These are phyloP conservation scores for Stramonita haemastoma DNA, from an alignment of 2,888 invertebrate species.

Conservation along the genomic window DNA sequence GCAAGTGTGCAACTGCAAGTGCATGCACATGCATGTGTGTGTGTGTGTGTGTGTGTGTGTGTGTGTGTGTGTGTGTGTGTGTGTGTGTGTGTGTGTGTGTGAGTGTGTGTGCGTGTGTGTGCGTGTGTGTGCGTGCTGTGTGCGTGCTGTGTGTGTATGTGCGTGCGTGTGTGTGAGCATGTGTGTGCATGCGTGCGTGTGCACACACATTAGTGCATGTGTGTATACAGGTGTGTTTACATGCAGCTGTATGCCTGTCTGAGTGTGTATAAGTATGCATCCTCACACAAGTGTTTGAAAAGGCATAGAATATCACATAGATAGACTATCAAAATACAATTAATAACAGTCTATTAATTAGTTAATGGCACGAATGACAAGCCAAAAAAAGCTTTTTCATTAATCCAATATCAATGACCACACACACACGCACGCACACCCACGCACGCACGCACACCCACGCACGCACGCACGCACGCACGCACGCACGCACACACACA, in stretches of 20 bases:
- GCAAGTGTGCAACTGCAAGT: no score
- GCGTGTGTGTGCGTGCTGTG: not conserved
- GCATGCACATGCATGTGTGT: not conserved
- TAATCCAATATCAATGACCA: no score
- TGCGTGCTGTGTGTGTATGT: not conserved
- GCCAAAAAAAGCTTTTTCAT: no score
- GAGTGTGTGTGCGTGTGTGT: not conserved
- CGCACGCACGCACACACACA: no score
- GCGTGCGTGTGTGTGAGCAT: not conserved
- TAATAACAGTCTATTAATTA: not conserved
- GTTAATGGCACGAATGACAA: no score
- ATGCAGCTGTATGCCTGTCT: not conserved
- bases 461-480: no score
- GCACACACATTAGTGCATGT: not conserved
- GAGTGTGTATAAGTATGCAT: not conserved
- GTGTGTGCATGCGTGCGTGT: not conserved
- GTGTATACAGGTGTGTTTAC: not conserved
- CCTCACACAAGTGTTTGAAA: not conserved
- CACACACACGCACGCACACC: no score
- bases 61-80: not conserved
- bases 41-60: conserved; percentile 15
- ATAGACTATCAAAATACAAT: not conserved
- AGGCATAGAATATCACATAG: not conserved
- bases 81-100: not conserved
- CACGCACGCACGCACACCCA: no score